These are phyloP conservation scores for Meiosimyza decipiens DNA, from an alignment of 2,888 invertebrate species.

Conservation along the genomic window DNA sequence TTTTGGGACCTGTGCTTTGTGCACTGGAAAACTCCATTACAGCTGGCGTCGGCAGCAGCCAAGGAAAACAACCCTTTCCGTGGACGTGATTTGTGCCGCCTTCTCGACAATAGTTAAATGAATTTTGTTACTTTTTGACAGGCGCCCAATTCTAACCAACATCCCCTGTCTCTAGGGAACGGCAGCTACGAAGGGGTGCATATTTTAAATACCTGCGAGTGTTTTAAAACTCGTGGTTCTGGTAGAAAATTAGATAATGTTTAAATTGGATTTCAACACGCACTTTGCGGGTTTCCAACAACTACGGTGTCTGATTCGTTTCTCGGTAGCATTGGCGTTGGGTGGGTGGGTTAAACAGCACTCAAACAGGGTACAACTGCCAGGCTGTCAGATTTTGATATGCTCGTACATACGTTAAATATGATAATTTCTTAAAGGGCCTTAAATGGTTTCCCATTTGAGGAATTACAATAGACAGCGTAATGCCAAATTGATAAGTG, in stretches of 20 bases:
- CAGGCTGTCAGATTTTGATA: too few relatives aligned
- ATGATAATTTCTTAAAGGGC: too few relatives aligned
- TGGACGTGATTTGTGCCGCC: slow-evolving; percentile 19
- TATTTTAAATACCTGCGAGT: slow-evolving; percentile 28
- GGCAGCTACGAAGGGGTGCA: slow-evolving; percentile 18
- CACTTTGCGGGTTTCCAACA: slow-evolving; percentile 59
- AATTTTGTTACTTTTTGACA: slow-evolving; percentile 55
- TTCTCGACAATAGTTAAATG: slow-evolving; percentile 51
- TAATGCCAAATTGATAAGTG: too few relatives aligned
- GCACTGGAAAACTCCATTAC: background rate
- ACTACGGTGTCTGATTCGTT: background rate
- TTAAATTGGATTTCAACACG: slow-evolving; percentile 65
- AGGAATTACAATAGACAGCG: background rate
- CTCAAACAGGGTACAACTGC: too few relatives aligned
- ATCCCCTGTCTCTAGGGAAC: slow-evolving; percentile 9
- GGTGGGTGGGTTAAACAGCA: too few relatives aligned
- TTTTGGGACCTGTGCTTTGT: slow-evolving; percentile 35
- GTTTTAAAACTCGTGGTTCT: slow-evolving; percentile 33
- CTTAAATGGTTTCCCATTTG: background rate
- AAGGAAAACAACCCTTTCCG: slow-evolving; percentile 16
- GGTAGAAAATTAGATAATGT: slow-evolving; percentile 65
- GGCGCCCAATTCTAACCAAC: slow-evolving; percentile 32
- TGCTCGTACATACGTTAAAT: too few relatives aligned
- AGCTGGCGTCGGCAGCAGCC: slow-evolving; percentile 40
- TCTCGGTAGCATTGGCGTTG: background rate